Conservation (phyloP, 2,797 vertebrate species). For the Psittacula derbiana region DNA sequence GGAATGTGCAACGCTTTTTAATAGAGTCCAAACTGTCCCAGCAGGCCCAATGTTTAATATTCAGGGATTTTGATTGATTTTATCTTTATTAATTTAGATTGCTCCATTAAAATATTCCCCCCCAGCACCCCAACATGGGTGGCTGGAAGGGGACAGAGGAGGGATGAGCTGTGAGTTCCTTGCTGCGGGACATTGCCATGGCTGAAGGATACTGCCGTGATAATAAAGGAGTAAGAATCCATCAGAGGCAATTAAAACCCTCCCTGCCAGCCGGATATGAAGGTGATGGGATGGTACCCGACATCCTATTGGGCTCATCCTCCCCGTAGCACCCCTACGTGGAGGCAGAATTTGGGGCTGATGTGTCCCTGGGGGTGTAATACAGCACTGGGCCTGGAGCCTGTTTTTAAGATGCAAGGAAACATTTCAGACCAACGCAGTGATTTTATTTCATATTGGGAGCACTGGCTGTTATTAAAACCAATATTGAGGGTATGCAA, state of each 20-base stretch:
- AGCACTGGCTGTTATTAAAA: background rate
- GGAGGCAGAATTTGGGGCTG: background rate
- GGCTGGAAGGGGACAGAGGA: background rate
- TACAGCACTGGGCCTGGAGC: background rate
- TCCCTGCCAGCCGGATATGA: background rate
- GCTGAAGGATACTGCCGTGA: background rate
- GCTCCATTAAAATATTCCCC: background rate
- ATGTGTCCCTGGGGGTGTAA: background rate
- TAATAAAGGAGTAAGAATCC: background rate
- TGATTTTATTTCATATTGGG: background rate
- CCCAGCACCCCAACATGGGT: background rate
- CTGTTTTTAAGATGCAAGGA: background rate
- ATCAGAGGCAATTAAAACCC: background rate
- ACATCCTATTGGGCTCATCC: background rate
- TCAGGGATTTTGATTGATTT: background rate
- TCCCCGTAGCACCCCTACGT: accelerated
- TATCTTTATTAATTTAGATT: background rate
- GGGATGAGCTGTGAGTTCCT: background rate
- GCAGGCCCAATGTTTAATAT: background rate
- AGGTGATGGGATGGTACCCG: background rate
- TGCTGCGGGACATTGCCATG: background rate
- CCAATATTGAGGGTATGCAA: background rate
- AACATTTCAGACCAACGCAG: background rate
- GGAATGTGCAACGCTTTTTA: background rate
- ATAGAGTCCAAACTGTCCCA: background rate